Percentiles rank a stretch among this genome's conserved stretches.
Evolutionary conservation across 2,113 vertebrate species (phyloP).

Genomic region (Corythornis cristatus): DNA sequence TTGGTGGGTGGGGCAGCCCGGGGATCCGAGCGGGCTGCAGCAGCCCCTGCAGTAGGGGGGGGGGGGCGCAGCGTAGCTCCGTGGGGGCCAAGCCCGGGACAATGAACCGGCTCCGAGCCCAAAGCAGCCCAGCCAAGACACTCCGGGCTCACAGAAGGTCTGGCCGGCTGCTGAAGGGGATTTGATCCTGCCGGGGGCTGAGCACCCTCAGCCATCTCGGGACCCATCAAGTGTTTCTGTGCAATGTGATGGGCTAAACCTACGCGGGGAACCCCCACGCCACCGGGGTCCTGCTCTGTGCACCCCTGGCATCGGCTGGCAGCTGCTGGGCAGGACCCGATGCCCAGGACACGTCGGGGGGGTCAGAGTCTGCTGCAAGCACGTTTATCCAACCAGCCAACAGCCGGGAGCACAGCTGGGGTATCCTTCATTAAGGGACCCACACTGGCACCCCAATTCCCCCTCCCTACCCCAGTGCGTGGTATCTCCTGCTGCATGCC

Average conservation of each 20-base stretch:
- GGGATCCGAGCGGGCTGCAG: rapidly evolving
- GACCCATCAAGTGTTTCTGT: not conserved
- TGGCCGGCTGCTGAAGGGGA: not conserved
- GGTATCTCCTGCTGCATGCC: not conserved
- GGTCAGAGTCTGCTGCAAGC: not conserved
- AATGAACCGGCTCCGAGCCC: not conserved
- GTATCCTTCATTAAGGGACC: rapidly evolving
- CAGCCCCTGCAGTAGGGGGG: not conserved
- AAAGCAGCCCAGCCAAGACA: not conserved
- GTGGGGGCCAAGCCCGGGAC: rapidly evolving
- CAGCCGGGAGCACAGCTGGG: not conserved
- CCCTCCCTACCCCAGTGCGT: not conserved
- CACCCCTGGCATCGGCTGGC: not conserved
- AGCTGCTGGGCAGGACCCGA: not conserved
- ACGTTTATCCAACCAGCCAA: not conserved
- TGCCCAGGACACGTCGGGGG: not conserved
- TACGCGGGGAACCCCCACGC: rapidly evolving
- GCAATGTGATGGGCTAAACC: not conserved
- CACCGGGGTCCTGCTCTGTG: not conserved
- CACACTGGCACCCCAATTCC: not conserved
- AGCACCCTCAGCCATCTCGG: not conserved
- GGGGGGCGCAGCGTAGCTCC: not conserved
- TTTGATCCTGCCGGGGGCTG: not conserved
- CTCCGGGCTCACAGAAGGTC: not conserved
- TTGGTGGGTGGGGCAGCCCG: not conserved